phyloP scores from a whole-genome alignment of 2,797 vertebrate species.

The Avahi laniger region DNA sequence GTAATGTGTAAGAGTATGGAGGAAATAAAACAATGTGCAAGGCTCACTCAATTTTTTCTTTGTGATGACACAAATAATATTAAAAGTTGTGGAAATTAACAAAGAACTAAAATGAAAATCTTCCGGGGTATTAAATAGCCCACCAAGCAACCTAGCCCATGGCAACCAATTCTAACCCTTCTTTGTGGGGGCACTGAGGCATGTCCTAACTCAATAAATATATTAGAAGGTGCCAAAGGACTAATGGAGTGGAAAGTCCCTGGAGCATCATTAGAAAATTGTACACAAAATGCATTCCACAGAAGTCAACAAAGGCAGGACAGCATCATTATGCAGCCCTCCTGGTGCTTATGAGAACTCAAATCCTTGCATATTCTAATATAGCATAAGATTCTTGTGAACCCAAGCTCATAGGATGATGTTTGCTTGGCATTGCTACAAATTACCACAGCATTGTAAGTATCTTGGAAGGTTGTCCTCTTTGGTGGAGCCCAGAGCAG shows the following conservation, averaged over 20 bases:
- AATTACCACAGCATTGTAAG: background rate
- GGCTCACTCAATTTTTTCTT: background rate
- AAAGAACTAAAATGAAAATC: background rate
- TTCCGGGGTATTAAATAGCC: background rate
- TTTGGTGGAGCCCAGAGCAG: background rate
- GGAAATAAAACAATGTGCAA: background rate
- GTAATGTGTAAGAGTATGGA: background rate
- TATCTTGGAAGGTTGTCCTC: background rate
- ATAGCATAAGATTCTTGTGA: background rate
- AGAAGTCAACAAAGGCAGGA: background rate
- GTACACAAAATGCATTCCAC: background rate
- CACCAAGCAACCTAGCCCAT: background rate
- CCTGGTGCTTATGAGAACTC: background rate
- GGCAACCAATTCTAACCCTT: constrained; percentile 22
- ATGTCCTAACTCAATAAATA: background rate
- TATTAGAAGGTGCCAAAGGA: constrained; percentile 42
- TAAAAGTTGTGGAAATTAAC: background rate
- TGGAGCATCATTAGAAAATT: constrained; percentile 22
- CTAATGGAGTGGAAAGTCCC: background rate
- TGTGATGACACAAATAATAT: background rate
- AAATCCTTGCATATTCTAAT: constrained; percentile 22
- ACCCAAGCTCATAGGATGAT: background rate
- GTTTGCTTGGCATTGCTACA: background rate
- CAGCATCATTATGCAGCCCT: background rate
- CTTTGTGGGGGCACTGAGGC: background rate